Base-by-base conservation (phyloP, 2,113 vertebrate genomes). In the Mesoclemmys tuberculata region DNA sequence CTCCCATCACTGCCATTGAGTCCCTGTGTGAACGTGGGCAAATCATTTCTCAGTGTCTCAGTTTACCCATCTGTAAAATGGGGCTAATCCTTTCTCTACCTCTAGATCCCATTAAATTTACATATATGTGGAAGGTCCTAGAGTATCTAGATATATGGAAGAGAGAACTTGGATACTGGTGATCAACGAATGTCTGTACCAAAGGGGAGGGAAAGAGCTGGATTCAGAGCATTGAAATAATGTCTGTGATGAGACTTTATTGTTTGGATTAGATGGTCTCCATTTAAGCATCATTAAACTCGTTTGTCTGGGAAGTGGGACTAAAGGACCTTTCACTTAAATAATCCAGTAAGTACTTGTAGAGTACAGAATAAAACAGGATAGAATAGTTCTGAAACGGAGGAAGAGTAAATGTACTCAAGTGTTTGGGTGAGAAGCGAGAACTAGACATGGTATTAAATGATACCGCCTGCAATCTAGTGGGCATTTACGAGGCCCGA, bases 241-340 rank as follows among this genome's bases (percentile, higher is more conserved):
- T 0, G 4, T 46, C 41, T 87, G 77, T 68, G 44, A 80, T 64
- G 88, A 82, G 49, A n/a, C 2, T 19, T 26, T 12, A 44, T 26
- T 77, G 61, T 6, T 48, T 38, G 88, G 84, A 71, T 35, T 94
- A 80, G 82, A 78, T 78, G 14, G 49, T 51, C 49, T 51, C 14
- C 49, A 51, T 51, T 51, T 51, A 51, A 51, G 11, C 49, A 51
- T 51, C 9, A 51, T 6, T 51, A 46, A 46, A 46, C 46, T 90
- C 80, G 48, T 89, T 75, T 90, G 84, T 44, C 29, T 83, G 87
- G 82, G 85, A 61, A 74, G 90, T 2, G 68, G 93, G 80, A 80
- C 55, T 80, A 75, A 74, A 56, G 88, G 96, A 92, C 79, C 87
- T 77, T 83, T 78, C 87, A 92, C 92, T 95, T 27, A 82, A 18